Evolutionary conservation across 2,797 vertebrate genomes (phyloP), one percentile per base, ranked within the genome.

Genomic region (Pantherophis alleghaniensis): DNA sequence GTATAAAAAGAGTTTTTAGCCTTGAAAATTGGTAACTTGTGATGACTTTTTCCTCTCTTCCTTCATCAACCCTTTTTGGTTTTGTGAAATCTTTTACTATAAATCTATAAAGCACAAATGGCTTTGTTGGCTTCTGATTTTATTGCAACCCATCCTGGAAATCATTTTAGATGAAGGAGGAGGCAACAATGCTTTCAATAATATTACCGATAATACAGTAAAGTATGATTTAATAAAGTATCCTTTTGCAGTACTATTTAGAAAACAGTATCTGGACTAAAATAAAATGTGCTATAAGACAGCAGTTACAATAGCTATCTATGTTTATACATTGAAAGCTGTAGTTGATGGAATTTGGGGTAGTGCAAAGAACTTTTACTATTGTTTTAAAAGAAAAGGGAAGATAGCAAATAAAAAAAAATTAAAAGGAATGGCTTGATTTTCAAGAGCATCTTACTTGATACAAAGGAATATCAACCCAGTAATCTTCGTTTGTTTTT

Each of bases 251-350:
- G 66, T 93, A 94, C 56, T 20, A 94, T 89, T 3, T 94, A 89
- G 91, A 95, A 93, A 96, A 66, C 88, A 93, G 20, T 87, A 91
- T 12, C 88, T 94, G 26, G 93, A 93, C 95, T 93, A 94, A 92
- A 93, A 93, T 18, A 94, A 51, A 93, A 83, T 20, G 61, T 55
- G 53, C 18, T 94, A 42, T 26, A 96, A 95, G 86, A 94, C 92
- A 83, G 89, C 20, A 93, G 90, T 91, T 95, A 89, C 1, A 95
- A 92, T 86, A 89, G 89, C 88, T 92, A 16, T 88, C 88, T 92
- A 13, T 88, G 90, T 93, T 63, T 92, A 53, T 96, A 79, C 37
- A 88, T 79, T 96, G 94, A 95, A 96, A 97, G 95, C 90, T 95
- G 96, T 89, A 95, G 93, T 94, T 5, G 91, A 26, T 91, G 92